phyloP scores from a whole-genome alignment of 2,888 invertebrate species.

The Pseudococcus longispinus region DNA sequence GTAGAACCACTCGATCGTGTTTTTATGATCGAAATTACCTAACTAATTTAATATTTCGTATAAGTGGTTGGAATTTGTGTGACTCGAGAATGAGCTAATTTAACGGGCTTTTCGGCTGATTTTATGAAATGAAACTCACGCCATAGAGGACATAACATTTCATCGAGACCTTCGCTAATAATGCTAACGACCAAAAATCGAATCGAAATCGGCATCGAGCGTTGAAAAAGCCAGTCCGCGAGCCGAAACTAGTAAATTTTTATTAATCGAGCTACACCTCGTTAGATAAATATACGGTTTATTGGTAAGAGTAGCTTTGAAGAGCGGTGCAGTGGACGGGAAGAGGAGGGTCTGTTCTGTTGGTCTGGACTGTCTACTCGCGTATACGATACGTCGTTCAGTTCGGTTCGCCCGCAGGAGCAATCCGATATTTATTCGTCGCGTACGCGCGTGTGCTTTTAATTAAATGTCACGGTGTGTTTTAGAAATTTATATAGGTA shows the following conservation, averaged over 20 bases:
- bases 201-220: neutral
- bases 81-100: neutral
- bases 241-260: neutral
- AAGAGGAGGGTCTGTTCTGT: neutral
- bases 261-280: neutral
- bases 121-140: neutral
- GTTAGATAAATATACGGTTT: neutral
- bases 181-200: neutral
- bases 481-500: neutral
- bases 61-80: neutral
- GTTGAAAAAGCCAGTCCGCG: neutral
- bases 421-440: neutral
- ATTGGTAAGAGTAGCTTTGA: neutral
- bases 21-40: neutral
- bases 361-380: neutral
- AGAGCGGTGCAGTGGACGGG: neutral
- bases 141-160: neutral
- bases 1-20: neutral
- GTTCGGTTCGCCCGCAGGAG: neutral
- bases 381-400: too few relatives aligned
- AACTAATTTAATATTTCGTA: neutral
- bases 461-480: slow-evolving; percentile 4
- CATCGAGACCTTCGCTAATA: neutral
- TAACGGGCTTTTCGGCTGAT: neutral
- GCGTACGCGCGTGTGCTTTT: neutral